These are phyloP conservation scores for Staurois parvus DNA, from an alignment of 2,797 vertebrate genomes.

Conservation along the genomic window DNA sequence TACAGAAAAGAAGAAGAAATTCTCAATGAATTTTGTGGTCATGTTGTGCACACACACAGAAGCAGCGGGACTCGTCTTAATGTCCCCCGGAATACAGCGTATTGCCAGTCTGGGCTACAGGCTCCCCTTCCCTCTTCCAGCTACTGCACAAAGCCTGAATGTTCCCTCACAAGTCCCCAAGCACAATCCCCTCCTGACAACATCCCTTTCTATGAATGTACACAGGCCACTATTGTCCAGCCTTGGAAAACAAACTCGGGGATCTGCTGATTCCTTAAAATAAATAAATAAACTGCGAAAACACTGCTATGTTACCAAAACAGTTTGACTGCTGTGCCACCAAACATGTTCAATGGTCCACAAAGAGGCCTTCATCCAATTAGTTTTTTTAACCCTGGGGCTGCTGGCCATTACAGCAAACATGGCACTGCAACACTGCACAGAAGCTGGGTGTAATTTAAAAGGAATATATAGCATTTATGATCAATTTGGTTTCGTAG, in stretches of 20 bases:
- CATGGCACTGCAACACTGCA: not conserved
- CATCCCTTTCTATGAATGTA: slow-evolving; percentile 63
- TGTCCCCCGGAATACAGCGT: not conserved
- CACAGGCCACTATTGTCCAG: slow-evolving; percentile 63
- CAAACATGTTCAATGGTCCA: slow-evolving; percentile 23
- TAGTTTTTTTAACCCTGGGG: not conserved
- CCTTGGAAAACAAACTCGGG: slow-evolving; percentile 62
- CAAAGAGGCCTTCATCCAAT: slow-evolving; percentile 17
- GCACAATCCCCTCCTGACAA: slow-evolving; percentile 64
- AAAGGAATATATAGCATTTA: too few relatives aligned
- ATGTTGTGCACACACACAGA: not conserved
- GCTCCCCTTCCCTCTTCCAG: slow-evolving; percentile 52
- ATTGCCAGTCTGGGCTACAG: slow-evolving; percentile 65
- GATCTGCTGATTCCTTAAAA: slow-evolving; percentile 58
- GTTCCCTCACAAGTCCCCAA: slow-evolving; percentile 65
- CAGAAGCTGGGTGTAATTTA: not conserved
- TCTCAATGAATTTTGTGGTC: not conserved
- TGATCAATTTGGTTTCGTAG: too few relatives aligned
- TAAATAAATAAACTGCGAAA: slow-evolving; percentile 41
- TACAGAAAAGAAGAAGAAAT: not conserved
- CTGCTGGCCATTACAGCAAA: not conserved
- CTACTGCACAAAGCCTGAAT: slow-evolving; percentile 70
- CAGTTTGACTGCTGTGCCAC: slow-evolving; percentile 14
- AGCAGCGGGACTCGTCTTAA: not conserved
- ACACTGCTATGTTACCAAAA: slow-evolving; percentile 51